Evolutionary conservation across 2,113 vertebrate species (phyloP), one percentile per base, ranked within the genome.

Genomic region (Percopsis transmontana): DNA sequence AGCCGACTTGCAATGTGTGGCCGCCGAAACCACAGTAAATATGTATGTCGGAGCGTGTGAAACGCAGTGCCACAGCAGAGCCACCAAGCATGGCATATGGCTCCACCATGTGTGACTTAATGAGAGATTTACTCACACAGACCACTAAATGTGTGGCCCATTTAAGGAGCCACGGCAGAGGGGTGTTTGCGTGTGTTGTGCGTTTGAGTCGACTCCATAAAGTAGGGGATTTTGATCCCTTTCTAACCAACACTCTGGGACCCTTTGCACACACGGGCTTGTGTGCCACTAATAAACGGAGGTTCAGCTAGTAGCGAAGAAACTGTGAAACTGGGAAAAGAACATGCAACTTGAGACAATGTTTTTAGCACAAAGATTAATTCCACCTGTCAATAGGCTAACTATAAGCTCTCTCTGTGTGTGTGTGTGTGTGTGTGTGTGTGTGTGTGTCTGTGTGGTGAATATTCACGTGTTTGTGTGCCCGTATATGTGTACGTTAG

Each of bases 101-200:
- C 87, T 83, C 73, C 68, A 71, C 84, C 87, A 88, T 90, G 90
- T 90, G 90, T 88, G 88, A 70, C 79, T 91, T 86, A 89, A 91
- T 81, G 87, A 91, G 89, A 86, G 86, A 87, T 88, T 91, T 90
- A 91, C 89, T 90, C 86, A 82, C 87, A 84, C 82, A 85, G 74
- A 89, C 91, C 88, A 56, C 88, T 84, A 90, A 90, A 91, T 85
- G 87, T 88, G 87, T 74, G 86, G 80, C 87, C 88, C 77, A 51
- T 90, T 91, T 83, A 80, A 74, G 88, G 77, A 81, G 78, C 79
- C 63, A 47, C 73, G 52, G 76, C 85, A 75, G 79, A 81, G 65
- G 67, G 74, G 74, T 39, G 72, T 67, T 85, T 72, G 76, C 66
- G 74, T 84, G 82, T 78, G 73, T 72, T 60, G 42, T 9, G 74